Conservation (phyloP, 2,888 invertebrate species). For the Apodemia hepburni region DNA sequence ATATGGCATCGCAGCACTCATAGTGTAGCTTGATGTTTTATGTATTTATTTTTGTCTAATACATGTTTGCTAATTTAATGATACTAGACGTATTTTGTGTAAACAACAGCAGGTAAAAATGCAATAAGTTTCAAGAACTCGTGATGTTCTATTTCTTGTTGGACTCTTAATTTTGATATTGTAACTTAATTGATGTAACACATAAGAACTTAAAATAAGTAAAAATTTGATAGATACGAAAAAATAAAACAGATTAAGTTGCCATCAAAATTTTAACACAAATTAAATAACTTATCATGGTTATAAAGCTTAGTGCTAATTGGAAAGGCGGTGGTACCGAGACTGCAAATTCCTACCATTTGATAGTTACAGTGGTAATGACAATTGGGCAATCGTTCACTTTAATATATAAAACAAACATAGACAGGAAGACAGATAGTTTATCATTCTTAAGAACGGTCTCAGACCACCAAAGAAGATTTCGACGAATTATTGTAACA, state of each 20-base stretch:
- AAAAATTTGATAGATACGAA: too few species aligned
- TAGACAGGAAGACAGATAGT: too few species aligned
- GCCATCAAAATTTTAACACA: neutral
- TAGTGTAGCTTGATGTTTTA: constrained; percentile 11
- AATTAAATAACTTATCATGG: neutral
- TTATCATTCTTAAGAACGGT: too few species aligned
- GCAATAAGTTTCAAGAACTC: neutral
- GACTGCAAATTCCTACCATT: neutral
- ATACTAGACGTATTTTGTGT: neutral
- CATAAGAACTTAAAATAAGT: neutral
- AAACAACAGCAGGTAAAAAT: neutral
- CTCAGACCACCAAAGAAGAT: neutral
- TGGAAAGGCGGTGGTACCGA: neutral
- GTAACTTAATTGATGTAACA: too few species aligned
- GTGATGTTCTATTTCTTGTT: too few species aligned
- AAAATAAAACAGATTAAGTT: neutral
- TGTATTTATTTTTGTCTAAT: constrained; percentile 5
- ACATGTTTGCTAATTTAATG: neutral
- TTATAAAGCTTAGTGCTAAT: neutral
- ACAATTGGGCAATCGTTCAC: neutral
- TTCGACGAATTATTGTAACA: neutral
- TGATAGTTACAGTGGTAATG: neutral
- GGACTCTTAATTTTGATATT: neutral
- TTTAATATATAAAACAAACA: neutral
- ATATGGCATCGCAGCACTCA: neutral